Conservation (phyloP, 2,113 vertebrate genomes). For the Pterocles burchelli region DNA sequence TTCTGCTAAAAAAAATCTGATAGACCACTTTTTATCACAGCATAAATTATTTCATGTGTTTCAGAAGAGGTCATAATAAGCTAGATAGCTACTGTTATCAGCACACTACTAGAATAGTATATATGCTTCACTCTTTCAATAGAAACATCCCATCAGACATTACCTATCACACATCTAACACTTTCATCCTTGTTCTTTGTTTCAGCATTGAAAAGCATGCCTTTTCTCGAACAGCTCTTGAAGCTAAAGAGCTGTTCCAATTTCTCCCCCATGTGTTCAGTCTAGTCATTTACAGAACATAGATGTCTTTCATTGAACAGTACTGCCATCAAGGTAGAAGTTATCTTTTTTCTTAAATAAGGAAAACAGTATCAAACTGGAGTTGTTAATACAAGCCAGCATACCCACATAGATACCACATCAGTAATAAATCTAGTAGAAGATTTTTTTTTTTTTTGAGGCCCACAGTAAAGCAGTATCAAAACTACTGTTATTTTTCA, state of each 20-base stretch:
- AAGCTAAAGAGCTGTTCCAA: not conserved
- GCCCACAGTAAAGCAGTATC: not conserved
- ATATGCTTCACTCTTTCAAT: not conserved
- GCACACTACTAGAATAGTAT: not conserved
- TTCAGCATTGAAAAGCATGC: not conserved
- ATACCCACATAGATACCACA: not conserved
- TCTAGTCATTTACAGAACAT: not conserved
- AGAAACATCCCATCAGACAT: not conserved
- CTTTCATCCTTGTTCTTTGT: not conserved
- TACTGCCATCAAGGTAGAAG: not conserved
- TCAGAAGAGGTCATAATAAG: not conserved
- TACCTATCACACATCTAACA: not conserved
- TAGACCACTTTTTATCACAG: not conserved
- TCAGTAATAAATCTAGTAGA: not conserved
- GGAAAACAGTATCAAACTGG: fast-evolving
- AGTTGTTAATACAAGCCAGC: not conserved
- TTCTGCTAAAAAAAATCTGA: not conserved
- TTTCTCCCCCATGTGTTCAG: not conserved
- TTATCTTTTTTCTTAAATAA: not conserved
- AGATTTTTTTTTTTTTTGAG: not conserved
- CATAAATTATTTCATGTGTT: not conserved
- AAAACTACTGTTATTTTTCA: not conserved
- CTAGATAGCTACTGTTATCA: not conserved
- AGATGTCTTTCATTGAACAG: not conserved
- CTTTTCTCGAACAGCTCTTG: not conserved